Base-by-base conservation (phyloP, 1,140 invertebrate species). In the Rhagoletis zephyria region DNA sequence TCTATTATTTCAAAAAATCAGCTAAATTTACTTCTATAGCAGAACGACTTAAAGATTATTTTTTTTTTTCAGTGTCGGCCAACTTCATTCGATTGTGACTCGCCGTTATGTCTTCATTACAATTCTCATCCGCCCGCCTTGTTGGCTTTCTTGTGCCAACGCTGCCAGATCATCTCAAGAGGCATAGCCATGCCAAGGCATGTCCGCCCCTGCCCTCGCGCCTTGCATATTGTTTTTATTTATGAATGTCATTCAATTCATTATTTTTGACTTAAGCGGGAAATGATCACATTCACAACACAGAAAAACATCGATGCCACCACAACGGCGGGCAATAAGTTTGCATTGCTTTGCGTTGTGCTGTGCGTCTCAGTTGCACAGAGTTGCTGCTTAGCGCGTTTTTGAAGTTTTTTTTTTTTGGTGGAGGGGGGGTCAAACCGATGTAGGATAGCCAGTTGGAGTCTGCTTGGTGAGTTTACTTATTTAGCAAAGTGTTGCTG, bases 241-340 rank as follows among this genome's bases (percentile, higher is more conserved):
- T 88, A 88, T 87, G 87, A 88, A 88, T 88, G 87, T 88, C 85
- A 88, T 88, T 88, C 87, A 86, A 81, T 88, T 88, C 86, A 88
- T 88, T 88, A 88, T 87, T 85, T 85, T 42, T 63, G 85, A 85
- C 86, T 67, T 65, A 87, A 87, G 61, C 59, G 86, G 86, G 86
- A 87, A 87, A 87, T 87, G 86, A 87, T 48, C 64, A 67, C 86
- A 56, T 87, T 87, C 40, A 61, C 60, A 85, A 85, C 56, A 61
- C 60, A 61, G 60, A 61, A 85, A 14, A 85, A 63, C 19, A 45
- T 5, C 59, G 60, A n/a, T n/a, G n/a, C 48, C 81, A 60, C 48
- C 16, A 30, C 70, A 74, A 5, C 70, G 70, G 70, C 70, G 70
- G 70, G 48, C 5, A 14, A 74, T 74, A 48, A 74, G 42, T 74